Percentiles rank a stretch among this genome's conserved stretches.
Evolutionary conservation across 2,113 vertebrate species (phyloP).

Genomic region (Cyprinodon brontotheroides): DNA sequence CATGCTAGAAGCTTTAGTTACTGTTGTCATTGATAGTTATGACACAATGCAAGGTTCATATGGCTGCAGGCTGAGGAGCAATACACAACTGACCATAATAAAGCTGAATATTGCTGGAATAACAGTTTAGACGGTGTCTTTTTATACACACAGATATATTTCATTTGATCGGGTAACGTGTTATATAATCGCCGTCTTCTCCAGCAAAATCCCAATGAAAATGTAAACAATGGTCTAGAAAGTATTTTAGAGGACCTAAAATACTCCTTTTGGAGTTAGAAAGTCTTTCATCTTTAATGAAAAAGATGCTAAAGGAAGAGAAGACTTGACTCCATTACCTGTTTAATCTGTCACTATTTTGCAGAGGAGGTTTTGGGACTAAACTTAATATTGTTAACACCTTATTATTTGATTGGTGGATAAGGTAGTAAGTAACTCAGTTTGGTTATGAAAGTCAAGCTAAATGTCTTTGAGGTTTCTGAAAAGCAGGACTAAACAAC

Average conservation of each 20-base stretch:
- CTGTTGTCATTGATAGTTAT: too few species aligned
- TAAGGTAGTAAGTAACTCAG: constrained; percentile 11
- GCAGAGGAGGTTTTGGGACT: constrained; percentile 4
- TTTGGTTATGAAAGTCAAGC: not conserved
- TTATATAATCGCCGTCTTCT: not conserved
- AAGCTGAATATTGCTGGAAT: too few species aligned
- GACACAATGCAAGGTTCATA: too few species aligned
- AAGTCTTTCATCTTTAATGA: constrained; percentile 14
- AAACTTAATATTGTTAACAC: constrained; percentile 2
- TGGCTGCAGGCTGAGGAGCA: too few species aligned
- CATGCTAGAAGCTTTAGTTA: too few species aligned
- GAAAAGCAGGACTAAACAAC: not conserved
- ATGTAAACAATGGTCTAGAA: not conserved
- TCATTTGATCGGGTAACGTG: not conserved
- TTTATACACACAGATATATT: too few species aligned
- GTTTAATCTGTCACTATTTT: constrained; percentile 4
- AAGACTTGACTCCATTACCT: constrained; percentile 5
- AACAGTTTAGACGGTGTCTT: too few species aligned
- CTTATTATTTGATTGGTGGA: constrained; percentile 9
- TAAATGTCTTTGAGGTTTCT: constrained; percentile 18
- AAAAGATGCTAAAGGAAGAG: not conserved
- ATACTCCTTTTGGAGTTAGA: constrained; percentile 8
- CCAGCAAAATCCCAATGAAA: not conserved
- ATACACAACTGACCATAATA: too few species aligned
- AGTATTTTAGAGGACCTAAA: constrained; percentile 3